Percentiles rank a stretch among this genome's conserved stretches.
Evolutionary conservation across 2,113 vertebrate species (phyloP).

Genomic region (Crypturellus undulatus): DNA sequence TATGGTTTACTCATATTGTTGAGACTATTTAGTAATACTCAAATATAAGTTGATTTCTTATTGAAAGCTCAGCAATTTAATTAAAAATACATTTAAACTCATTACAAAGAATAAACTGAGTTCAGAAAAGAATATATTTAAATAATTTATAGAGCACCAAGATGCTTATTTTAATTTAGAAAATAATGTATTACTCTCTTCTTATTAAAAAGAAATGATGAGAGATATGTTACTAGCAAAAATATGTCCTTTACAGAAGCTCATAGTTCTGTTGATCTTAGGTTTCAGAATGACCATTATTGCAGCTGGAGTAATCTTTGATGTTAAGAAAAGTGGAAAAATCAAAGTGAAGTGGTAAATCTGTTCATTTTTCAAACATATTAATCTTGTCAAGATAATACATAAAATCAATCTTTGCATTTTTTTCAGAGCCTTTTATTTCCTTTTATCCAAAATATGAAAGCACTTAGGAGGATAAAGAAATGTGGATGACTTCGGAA

Average conservation of each 20-base stretch:
- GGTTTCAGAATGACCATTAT: constrained; percentile 77
- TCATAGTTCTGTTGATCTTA: constrained; percentile 61
- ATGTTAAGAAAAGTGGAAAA: constrained; percentile 83
- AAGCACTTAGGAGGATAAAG: constrained; percentile 79
- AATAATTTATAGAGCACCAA: constrained; percentile 49
- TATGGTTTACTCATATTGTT: constrained; percentile 20
- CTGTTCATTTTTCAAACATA: constrained; percentile 85
- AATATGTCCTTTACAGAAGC: constrained; percentile 34
- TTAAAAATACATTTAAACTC: constrained; percentile 63
- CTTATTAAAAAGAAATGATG: constrained; percentile 45
- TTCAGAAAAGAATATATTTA: constrained; percentile 63
- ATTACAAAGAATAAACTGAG: constrained; percentile 62
- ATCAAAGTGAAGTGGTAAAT: constrained; percentile 85
- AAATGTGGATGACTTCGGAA: constrained; percentile 70
- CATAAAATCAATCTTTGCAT: constrained; percentile 79
- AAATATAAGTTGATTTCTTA: constrained; percentile 64
- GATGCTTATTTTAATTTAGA: constrained; percentile 54
- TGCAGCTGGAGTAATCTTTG: constrained; percentile 79
- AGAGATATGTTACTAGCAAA: constrained; percentile 62
- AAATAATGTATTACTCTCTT: constrained; percentile 55
- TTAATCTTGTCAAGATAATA: constrained; percentile 88
- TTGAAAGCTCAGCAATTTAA: constrained; percentile 51
- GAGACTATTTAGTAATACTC: constrained; percentile 60
- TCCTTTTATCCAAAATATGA: constrained; percentile 83
- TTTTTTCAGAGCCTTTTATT: constrained; percentile 75